Conservation (phyloP, 2,113 vertebrate genomes). For the Progne subis region DNA sequence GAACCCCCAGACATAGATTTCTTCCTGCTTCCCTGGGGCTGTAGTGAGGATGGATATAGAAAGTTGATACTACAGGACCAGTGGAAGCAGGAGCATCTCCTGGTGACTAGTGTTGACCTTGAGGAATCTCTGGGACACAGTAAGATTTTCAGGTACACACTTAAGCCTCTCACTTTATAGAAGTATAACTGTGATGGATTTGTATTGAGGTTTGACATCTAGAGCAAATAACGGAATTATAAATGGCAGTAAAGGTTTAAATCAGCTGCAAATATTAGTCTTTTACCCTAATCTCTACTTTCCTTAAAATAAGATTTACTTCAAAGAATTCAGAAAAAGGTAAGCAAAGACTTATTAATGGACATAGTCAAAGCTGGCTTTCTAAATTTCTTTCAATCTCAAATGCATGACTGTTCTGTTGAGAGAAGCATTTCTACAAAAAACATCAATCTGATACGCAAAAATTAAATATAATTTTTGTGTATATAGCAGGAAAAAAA, state of each 20-base stretch:
- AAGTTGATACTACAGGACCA: neutral
- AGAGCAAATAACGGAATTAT: neutral
- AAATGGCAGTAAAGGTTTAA: neutral
- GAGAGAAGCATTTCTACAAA: neutral
- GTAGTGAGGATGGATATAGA: rapidly evolving
- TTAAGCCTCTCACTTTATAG: neutral
- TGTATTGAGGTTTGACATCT: neutral
- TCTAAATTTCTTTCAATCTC: neutral
- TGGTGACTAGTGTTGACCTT: neutral
- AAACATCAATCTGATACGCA: neutral
- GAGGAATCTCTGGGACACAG: neutral
- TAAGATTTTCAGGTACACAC: neutral
- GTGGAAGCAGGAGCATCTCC: neutral
- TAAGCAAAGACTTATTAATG: neutral
- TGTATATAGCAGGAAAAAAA: neutral
- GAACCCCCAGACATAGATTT: neutral
- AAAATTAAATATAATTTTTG: neutral
- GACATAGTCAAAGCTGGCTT: neutral
- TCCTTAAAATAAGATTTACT: neutral
- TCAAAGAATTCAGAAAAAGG: neutral
- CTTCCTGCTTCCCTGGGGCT: neutral
- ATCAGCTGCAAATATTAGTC: neutral
- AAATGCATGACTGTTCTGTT: neutral
- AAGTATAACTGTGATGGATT: neutral
- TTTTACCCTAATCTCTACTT: neutral